Conservation (phyloP, 2,888 invertebrate genomes). For the Pristionchus exspectatus region DNA sequence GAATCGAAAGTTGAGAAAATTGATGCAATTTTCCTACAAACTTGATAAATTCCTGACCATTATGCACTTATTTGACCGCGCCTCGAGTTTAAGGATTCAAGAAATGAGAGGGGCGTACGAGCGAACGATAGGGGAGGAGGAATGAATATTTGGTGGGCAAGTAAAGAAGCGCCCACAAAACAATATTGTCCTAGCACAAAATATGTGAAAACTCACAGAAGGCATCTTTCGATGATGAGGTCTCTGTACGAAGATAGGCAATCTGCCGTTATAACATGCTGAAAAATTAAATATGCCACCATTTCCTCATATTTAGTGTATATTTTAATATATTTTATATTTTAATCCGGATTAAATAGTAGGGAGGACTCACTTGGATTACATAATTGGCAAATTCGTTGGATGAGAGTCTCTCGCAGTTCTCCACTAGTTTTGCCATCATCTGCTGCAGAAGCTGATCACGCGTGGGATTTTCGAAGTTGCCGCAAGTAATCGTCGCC, state of each 20-base stretch:
- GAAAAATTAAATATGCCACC: background rate
- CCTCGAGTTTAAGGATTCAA: too few relatives aligned
- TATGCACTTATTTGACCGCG: too few relatives aligned
- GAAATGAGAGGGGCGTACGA: too few relatives aligned
- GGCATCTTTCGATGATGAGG: slow-evolving; percentile 68
- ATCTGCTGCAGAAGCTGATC: slow-evolving; percentile 57
- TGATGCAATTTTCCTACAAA: too few relatives aligned
- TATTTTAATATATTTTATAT: too few relatives aligned
- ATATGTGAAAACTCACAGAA: slow-evolving; percentile 62
- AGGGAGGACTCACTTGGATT: slow-evolving; percentile 58
- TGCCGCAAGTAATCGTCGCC: slow-evolving; percentile 15
- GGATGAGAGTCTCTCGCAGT: slow-evolving; percentile 63
- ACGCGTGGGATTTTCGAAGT: slow-evolving; percentile 26
- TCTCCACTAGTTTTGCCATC: slow-evolving; percentile 58
- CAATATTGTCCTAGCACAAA: background rate
- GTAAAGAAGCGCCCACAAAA: too few relatives aligned
- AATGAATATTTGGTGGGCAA: too few relatives aligned
- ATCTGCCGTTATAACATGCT: slow-evolving; percentile 68
- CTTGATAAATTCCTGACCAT: too few relatives aligned
- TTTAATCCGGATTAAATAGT: too few relatives aligned
- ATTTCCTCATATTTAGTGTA: too few relatives aligned
- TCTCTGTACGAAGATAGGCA: slow-evolving; percentile 65
- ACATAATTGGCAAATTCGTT: slow-evolving; percentile 77
- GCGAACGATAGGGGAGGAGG: too few relatives aligned
- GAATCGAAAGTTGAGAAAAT: too few relatives aligned